These are phyloP conservation scores for Limanda limanda DNA, from an alignment of 2,113 vertebrate species.

Conservation along the genomic window DNA sequence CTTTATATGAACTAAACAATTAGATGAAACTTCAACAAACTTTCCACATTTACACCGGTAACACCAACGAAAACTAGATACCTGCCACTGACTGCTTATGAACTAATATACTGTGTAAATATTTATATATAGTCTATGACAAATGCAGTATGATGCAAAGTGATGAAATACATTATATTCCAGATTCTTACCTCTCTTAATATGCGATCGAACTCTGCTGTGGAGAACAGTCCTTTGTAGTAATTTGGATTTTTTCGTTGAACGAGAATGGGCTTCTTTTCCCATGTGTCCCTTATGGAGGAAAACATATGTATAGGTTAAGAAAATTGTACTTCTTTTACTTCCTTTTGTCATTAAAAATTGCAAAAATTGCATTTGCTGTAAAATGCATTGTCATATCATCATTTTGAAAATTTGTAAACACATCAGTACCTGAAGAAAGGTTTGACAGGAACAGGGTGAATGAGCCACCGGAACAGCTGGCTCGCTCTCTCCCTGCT, in stretches of 20 bases:
- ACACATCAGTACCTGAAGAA: slow-evolving; percentile 82
- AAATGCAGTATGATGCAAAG: neutral
- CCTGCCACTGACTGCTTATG: too few relatives aligned
- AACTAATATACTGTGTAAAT: neutral
- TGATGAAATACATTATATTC: too few relatives aligned
- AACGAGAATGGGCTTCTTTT: slow-evolving; percentile 90
- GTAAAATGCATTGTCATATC: too few relatives aligned
- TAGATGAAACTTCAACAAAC: too few relatives aligned
- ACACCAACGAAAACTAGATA: too few relatives aligned
- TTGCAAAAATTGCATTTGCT: neutral
- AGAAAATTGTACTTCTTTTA: neutral
- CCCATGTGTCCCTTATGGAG: slow-evolving; percentile 86
- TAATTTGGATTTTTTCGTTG: slow-evolving; percentile 86
- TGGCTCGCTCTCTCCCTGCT: slow-evolving; percentile 87
- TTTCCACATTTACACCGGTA: too few relatives aligned
- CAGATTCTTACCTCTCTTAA: slow-evolving; percentile 81
- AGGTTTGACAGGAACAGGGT: slow-evolving; percentile 82
- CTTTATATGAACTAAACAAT: too few relatives aligned
- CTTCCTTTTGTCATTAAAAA: too few relatives aligned
- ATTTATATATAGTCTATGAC: neutral
- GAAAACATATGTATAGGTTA: neutral
- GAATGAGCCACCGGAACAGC: slow-evolving; percentile 92
- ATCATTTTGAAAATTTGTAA: too few relatives aligned
- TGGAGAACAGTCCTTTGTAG: slow-evolving; percentile 93
- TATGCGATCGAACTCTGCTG: slow-evolving; percentile 88